Base-by-base conservation (phyloP, 2,888 invertebrate genomes). In the Stenoptilia bipunctidactyla region DNA sequence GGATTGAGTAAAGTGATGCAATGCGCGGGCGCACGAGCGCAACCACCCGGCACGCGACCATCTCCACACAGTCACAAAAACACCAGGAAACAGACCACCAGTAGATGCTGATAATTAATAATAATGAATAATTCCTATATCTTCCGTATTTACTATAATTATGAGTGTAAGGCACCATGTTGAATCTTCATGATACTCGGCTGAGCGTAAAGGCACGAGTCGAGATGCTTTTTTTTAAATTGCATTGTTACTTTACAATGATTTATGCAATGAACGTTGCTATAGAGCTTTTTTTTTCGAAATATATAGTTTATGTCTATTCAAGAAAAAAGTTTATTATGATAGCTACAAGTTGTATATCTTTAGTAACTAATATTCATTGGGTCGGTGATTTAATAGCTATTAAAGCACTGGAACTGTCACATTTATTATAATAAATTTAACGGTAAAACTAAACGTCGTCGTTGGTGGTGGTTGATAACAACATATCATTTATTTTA, bases 101-200 rank as follows among this genome's bases (percentile, higher is more conserved):
- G 61, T 57, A 59, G 68, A 71, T 71, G 69, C 60, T 67, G 60
- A 52, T 76, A 66, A 76, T 77, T 65, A 76, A 75, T 74, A 70
- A 61, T 64, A 60, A 63, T 65, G 57, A 61, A 65, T 61, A 50
- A 59, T 70, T 82, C 80, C 83, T 51, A 56, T 59, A 55, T 51
- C 54, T 61, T 74, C 70, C 73, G 75, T 75, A 61, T 52, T 53
- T 50, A 47, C 50, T 51, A 57, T 50, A 42, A 42, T 41, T 34
- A 38, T 38, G 41, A 20, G 10, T 33, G 45, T 46, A 45, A 44
- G 45, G 41, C 27, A 45, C 45, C 43, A 48, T 45, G 44, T 15
- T 20, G 9, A 12, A 15, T 30, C 44, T 45, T 44, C 46, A 49
- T 48, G 55, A 48, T 30, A 8, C 3, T 8, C 20, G 8, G 8